A percentile compares a stretch with the other conserved stretches of the same genome.
Conservation (phyloP, 2,113 vertebrate species). For the Cairina moschata region DNA sequence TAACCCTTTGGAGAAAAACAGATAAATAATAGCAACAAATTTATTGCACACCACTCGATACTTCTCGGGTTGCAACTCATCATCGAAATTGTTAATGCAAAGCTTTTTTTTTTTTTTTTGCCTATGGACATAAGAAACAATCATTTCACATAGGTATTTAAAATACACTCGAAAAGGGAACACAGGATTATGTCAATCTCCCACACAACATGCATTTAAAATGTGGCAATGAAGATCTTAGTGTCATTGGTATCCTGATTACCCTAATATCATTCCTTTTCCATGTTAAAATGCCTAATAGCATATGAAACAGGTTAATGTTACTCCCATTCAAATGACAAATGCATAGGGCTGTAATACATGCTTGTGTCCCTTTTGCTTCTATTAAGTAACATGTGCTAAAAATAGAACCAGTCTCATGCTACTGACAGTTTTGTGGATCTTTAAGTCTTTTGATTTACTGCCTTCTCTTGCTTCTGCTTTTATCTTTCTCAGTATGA, state of each 20-base stretch:
- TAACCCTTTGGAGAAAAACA: neutral
- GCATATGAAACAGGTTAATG: neutral
- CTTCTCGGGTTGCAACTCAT: neutral
- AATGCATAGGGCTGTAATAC: neutral
- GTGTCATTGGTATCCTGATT: neutral
- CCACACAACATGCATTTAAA: neutral
- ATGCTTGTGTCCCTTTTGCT: neutral
- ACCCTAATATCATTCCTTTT: neutral
- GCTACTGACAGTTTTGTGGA: neutral
- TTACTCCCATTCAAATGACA: neutral
- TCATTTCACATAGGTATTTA: neutral
- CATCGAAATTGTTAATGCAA: neutral
- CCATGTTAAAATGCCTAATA: neutral
- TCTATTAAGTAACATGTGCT: neutral
- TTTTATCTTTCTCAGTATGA: neutral
- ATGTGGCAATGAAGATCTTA: accelerated
- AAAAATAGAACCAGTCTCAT: slow-evolving; percentile 13
- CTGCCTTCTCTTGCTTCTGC: neutral
- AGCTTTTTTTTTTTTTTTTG: neutral
- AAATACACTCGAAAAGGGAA: neutral
- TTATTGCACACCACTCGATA: neutral
- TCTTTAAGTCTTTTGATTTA: slow-evolving; percentile 35
- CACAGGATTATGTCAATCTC: neutral
- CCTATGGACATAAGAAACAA: neutral
- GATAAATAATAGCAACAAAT: neutral